Conservation (phyloP, 1,140 invertebrate genomes). For the Sinonovacula constricta region DNA sequence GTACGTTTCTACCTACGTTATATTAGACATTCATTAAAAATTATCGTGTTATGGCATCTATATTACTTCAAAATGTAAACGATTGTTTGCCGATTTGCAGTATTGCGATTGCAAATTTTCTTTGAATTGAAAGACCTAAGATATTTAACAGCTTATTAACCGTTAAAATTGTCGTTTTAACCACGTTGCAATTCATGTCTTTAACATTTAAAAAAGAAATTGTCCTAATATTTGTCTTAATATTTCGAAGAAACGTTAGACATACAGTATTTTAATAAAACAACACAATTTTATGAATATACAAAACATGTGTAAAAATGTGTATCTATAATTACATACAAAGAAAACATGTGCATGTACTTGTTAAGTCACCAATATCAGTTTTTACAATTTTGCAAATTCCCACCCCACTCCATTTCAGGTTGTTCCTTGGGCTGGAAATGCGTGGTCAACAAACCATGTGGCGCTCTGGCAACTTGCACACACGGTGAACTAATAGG, state of each 20-base stretch:
- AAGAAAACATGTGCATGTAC: background rate
- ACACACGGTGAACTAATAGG: conserved; percentile 3
- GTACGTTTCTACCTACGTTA: background rate
- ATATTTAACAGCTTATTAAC: background rate
- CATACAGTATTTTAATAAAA: background rate
- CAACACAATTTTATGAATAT: background rate
- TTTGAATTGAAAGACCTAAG: background rate
- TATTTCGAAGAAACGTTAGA: background rate
- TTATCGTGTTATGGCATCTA: background rate
- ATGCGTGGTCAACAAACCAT: conserved; percentile 38
- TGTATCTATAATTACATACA: background rate
- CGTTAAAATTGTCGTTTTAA: background rate
- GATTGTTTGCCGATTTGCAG: background rate
- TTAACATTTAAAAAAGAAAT: no score
- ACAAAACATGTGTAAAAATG: background rate
- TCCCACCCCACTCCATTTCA: no score
- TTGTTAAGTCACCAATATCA: background rate
- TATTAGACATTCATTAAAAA: background rate
- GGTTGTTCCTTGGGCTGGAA: conserved; percentile 26
- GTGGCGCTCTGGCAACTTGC: conserved; percentile 6
- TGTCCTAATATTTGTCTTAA: no score
- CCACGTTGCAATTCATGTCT: no score
- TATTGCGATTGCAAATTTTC: background rate
- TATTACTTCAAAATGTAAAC: background rate
- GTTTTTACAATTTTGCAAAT: no score